A percentile compares a stretch with the other conserved stretches of the same genome.
Conservation (phyloP, 2,797 vertebrate genomes). For the Erethizon dorsatum region DNA sequence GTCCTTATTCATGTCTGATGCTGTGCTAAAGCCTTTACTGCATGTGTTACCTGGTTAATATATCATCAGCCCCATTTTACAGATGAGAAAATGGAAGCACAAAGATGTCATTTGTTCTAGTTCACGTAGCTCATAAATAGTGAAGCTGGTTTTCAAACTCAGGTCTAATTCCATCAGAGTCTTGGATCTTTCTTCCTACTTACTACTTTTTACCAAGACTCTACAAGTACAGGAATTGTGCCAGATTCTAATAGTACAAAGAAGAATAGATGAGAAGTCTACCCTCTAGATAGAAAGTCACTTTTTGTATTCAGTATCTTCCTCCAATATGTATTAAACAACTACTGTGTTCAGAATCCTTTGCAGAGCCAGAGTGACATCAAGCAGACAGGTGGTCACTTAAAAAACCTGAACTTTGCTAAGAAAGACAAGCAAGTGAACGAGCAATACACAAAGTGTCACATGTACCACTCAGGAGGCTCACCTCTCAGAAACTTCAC, state of each 20-base stretch:
- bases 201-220: neutral
- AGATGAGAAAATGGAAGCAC: neutral
- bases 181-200: neutral
- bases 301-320: neutral
- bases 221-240: neutral
- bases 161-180: neutral
- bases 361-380: neutral
- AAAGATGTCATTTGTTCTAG: neutral
- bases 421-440: neutral
- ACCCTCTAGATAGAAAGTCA: neutral
- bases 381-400: neutral
- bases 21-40: neutral
- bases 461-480: neutral
- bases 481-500: neutral
- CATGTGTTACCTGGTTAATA: neutral
- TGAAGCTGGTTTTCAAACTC: neutral
- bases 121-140: neutral
- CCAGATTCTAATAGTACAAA: neutral
- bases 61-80: neutral
- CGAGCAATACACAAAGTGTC: neutral
- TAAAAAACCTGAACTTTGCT: neutral
- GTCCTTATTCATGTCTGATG: neutral
- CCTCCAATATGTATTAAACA: neutral
- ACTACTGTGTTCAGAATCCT: neutral
- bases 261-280: neutral